Percentiles rank a stretch among this genome's conserved stretches.
Conservation (phyloP, 1,140 invertebrate genomes). For the Pogonognathellus flavescens region DNA sequence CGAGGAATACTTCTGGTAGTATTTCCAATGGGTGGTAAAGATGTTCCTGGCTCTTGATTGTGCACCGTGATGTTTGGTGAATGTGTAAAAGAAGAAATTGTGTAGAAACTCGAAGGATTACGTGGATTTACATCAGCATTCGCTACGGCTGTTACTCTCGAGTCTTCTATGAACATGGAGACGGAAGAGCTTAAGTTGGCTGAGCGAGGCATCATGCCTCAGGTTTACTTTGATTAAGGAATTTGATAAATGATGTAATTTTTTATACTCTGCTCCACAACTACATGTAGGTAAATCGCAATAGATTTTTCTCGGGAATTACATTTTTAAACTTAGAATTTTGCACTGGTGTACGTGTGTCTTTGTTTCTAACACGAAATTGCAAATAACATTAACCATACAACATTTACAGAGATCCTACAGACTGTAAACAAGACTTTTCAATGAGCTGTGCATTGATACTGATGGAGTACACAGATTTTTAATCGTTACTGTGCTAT, state of each 20-base stretch:
- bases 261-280: background rate
- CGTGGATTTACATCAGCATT: slow-evolving; percentile 50
- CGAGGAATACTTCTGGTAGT: slow-evolving; percentile 6
- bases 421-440: too few relatives aligned
- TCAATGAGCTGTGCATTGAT: too few relatives aligned
- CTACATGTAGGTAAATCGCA: background rate
- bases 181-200: slow-evolving; percentile 58
- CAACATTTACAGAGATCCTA: too few relatives aligned
- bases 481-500: too few relatives aligned
- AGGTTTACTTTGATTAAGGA: background rate
- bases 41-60: slow-evolving; percentile 28
- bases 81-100: slow-evolving; percentile 31
- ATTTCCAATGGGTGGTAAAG: slow-evolving; percentile 18
- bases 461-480: too few relatives aligned
- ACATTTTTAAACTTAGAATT: background rate
- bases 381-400: too few relatives aligned
- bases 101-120: slow-evolving; percentile 51
- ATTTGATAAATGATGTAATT: slow-evolving; percentile 8
- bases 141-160: slow-evolving; percentile 57
- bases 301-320: background rate
- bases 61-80: slow-evolving; percentile 51
- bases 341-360: too few relatives aligned
- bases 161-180: slow-evolving; percentile 64
- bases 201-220: slow-evolving; percentile 41
- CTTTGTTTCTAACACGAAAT: too few relatives aligned